phyloP scores from a whole-genome alignment of 2,113 vertebrate species.

The Tautogolabrus adspersus region DNA sequence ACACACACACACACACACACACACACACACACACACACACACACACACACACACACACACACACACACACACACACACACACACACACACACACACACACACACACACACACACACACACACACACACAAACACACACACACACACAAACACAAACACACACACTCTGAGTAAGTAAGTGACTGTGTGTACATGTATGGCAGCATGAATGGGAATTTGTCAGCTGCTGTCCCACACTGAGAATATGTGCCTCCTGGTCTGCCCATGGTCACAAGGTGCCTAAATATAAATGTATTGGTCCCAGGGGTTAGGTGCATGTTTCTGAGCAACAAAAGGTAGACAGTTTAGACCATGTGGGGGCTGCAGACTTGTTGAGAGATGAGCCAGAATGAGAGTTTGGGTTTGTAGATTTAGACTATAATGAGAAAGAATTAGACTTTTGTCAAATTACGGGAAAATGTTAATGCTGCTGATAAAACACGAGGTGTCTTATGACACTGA shows the following conservation, averaged over 20 bases:
- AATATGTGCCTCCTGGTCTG: constrained; percentile 56
- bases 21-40: no score
- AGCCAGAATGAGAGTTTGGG: constrained; percentile 9
- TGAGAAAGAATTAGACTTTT: constrained; percentile 7
- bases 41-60: constrained; percentile 27
- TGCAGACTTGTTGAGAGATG: constrained; percentile 19
- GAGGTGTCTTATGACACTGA: constrained; percentile 51
- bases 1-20: no score
- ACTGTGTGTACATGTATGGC: constrained; percentile 35
- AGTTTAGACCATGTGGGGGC: not conserved
- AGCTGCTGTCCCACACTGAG: constrained; percentile 62
- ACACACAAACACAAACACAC: not conserved
- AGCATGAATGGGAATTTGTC: constrained; percentile 67
- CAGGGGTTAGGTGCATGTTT: constrained; percentile 33
- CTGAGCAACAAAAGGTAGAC: constrained; percentile 10
- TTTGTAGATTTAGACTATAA: constrained; percentile 11
- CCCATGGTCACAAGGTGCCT: constrained; percentile 61
- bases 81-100: no score
- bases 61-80: not conserved
- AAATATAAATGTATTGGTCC: constrained; percentile 67
- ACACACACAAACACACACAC: no score
- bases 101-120: no score
- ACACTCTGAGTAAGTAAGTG: constrained; percentile 33
- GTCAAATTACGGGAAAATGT: constrained; percentile 14
- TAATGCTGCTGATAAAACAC: constrained; percentile 11